Evolutionary conservation across 2,888 invertebrate genomes (phyloP).

Genomic region (Copidosoma aretas): DNA sequence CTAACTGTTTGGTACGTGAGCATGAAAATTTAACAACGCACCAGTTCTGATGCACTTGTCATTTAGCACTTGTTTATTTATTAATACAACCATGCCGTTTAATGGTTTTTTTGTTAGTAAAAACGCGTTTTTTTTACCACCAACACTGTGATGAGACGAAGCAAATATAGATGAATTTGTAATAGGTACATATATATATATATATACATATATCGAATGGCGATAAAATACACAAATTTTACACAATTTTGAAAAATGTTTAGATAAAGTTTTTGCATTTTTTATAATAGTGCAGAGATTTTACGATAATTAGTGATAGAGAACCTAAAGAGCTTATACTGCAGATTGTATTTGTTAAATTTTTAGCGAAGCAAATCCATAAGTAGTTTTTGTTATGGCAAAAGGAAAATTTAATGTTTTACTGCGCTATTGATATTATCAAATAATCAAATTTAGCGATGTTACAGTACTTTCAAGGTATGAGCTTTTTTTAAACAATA

Average conservation of each 20-base stretch:
- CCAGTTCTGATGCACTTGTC: conserved; percentile 9
- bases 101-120: not conserved
- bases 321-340: conserved; percentile 35
- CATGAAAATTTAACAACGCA: conserved; percentile 17
- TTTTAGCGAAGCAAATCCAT: not conserved
- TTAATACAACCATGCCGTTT: conserved; percentile 17
- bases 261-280: conserved; percentile 32
- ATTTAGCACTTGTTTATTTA: conserved; percentile 23
- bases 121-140: conserved; percentile 3
- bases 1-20: conserved; percentile 15
- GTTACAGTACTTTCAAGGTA: conserved; percentile 21
- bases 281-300: conserved; percentile 32
- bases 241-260: conserved; percentile 27
- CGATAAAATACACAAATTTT: conserved; percentile 28
- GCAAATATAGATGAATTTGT: conserved; percentile 13
- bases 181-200: not conserved
- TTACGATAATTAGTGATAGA: conserved; percentile 37
- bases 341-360: conserved; percentile 21
- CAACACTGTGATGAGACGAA: conserved; percentile 21
- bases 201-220: conserved; percentile 18
- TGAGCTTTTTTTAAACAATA: conserved; percentile 19
- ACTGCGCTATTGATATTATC: not conserved
- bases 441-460: not conserved
- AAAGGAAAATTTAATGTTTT: not conserved
- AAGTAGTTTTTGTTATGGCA: not conserved